Evolutionary conservation across 1,140 invertebrate species (phyloP).

Genomic region (Philaenus spumarius): DNA sequence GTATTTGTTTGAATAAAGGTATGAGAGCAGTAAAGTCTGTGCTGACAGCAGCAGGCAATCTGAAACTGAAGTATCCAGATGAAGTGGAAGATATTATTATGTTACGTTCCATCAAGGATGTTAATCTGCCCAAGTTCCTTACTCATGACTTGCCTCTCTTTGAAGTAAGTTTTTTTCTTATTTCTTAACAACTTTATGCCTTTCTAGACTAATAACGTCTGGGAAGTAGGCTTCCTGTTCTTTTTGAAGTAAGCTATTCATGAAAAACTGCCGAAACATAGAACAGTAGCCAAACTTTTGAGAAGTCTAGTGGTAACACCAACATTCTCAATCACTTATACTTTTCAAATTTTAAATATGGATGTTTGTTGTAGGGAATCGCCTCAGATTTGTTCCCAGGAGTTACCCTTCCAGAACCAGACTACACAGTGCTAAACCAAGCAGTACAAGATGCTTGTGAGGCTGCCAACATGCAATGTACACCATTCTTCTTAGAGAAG

Average conservation of each 20-base stretch:
- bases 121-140: slow-evolving; percentile 90
- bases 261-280: too few relatives aligned
- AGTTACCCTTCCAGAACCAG: slow-evolving; percentile 63
- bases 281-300: too few relatives aligned
- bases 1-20: slow-evolving; percentile 42
- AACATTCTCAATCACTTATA: too few relatives aligned
- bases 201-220: too few relatives aligned
- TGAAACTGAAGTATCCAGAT: slow-evolving; percentile 85
- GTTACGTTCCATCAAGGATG: slow-evolving; percentile 83
- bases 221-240: too few relatives aligned
- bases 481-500: slow-evolving; percentile 80
- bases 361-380: slow-evolving; percentile 74
- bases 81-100: slow-evolving; percentile 76
- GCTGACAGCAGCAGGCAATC: slow-evolving; percentile 77
- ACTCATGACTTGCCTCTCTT: slow-evolving; percentile 81
- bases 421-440: slow-evolving; percentile 53
- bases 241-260: too few relatives aligned
- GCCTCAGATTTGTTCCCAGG: slow-evolving; percentile 88
- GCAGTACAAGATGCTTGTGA: slow-evolving; percentile 56
- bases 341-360: too few relatives aligned
- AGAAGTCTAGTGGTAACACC: too few relatives aligned
- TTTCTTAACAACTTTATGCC: too few relatives aligned
- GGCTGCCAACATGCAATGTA: slow-evolving; percentile 73
- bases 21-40: slow-evolving; percentile 88
- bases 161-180: slow-evolving; percentile 49